These are phyloP conservation scores for Cephalopterus ornatus DNA, from an alignment of 2,113 vertebrate species.

Conservation along the genomic window DNA sequence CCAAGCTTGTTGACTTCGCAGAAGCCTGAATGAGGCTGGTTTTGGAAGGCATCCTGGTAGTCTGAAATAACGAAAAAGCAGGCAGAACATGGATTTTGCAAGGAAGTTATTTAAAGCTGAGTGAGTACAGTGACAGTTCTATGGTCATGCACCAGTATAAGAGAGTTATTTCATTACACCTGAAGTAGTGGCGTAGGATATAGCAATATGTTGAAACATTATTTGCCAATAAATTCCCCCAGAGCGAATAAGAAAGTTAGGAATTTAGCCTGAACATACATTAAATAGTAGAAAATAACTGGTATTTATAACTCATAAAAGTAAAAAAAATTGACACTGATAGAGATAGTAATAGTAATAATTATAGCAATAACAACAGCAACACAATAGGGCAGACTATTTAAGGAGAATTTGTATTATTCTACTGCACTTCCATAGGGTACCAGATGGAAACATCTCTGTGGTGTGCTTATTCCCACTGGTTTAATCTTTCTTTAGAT, in stretches of 20 bases:
- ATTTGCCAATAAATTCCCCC: background rate
- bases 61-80: background rate
- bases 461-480: background rate
- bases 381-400: background rate
- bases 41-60: background rate
- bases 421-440: background rate
- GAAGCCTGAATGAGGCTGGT: background rate
- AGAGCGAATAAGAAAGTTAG: background rate
- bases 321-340: background rate
- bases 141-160: background rate
- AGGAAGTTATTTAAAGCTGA: background rate
- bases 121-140: background rate
- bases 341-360: background rate
- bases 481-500: background rate
- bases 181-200: background rate
- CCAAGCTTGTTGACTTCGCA: background rate
- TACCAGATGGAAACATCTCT: background rate
- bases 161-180: background rate
- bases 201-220: background rate
- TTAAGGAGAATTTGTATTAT: background rate
- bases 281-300: background rate
- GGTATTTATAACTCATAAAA: background rate
- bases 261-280: background rate
- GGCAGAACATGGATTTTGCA: background rate
- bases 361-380: background rate